Conservation (phyloP, 2,113 vertebrate genomes). For the Emydura subglobosa region DNA sequence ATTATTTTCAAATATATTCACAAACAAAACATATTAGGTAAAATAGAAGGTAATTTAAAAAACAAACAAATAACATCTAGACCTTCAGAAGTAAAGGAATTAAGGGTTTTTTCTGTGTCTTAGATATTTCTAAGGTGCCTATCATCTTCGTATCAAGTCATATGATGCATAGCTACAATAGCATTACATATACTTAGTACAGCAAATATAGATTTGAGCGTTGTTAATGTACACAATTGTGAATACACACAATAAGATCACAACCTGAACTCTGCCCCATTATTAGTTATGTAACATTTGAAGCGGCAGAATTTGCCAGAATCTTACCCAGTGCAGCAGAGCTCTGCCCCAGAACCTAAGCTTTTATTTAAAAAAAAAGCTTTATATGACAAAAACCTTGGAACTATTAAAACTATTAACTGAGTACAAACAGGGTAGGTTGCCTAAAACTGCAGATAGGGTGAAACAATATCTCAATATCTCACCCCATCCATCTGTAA, state of each 20-base stretch:
- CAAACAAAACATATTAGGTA: neutral
- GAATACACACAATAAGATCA: neutral
- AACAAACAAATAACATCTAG: too few species aligned
- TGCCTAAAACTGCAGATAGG: neutral
- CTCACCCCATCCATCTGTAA: neutral
- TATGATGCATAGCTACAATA: neutral
- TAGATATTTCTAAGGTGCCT: neutral
- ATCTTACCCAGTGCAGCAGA: neutral
- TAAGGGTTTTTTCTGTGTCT: too few species aligned
- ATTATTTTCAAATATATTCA: neutral
- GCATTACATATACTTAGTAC: neutral
- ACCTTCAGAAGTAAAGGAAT: too few species aligned
- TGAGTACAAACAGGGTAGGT: neutral
- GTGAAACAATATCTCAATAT: neutral
- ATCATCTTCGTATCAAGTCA: neutral
- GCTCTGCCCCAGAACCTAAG: neutral
- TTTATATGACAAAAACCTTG: neutral
- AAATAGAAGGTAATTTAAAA: too few species aligned
- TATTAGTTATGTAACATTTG: neutral
- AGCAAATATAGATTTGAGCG: neutral
- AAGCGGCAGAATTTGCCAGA: neutral
- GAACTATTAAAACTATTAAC: neutral
- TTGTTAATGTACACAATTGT: neutral
- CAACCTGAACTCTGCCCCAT: neutral
- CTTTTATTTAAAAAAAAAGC: neutral